A percentile compares a stretch with the other conserved stretches of the same genome.
Conservation (phyloP, 2,888 invertebrate genomes). For the Mimachlamys varia region DNA sequence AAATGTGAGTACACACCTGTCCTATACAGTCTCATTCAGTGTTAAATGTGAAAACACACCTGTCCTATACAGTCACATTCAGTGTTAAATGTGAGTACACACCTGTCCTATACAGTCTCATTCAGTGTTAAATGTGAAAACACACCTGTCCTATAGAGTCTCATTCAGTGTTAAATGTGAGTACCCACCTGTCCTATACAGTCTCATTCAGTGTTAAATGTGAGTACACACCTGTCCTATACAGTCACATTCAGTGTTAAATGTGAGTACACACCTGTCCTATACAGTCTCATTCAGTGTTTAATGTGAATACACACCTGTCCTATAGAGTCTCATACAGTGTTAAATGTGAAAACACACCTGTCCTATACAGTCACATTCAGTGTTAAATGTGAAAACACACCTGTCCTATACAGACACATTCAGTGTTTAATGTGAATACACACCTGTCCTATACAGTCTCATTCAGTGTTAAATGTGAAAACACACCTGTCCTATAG, state of each 20-base stretch:
- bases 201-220: not conserved
- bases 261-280: not conserved
- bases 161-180: not conserved
- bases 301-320: not conserved
- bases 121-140: conserved; percentile 71
- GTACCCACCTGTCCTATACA: not conserved
- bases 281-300: not conserved
- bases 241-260: not conserved
- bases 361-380: not conserved
- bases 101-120: conserved; percentile 67
- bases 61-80: conserved; percentile 46
- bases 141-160: not conserved
- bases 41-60: conserved; percentile 67
- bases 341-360: not conserved
- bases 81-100: conserved; percentile 72
- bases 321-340: not conserved
- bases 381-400: not conserved
- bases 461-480: no score
- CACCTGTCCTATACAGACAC: no score
- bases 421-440: no score
- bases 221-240: not conserved
- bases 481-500: no score
- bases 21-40: conserved; percentile 69
- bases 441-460: no score
- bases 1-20: conserved; percentile 71